These are phyloP conservation scores for Herminia tarsipennalis DNA, from an alignment of 2,888 invertebrate species.

Conservation along the genomic window DNA sequence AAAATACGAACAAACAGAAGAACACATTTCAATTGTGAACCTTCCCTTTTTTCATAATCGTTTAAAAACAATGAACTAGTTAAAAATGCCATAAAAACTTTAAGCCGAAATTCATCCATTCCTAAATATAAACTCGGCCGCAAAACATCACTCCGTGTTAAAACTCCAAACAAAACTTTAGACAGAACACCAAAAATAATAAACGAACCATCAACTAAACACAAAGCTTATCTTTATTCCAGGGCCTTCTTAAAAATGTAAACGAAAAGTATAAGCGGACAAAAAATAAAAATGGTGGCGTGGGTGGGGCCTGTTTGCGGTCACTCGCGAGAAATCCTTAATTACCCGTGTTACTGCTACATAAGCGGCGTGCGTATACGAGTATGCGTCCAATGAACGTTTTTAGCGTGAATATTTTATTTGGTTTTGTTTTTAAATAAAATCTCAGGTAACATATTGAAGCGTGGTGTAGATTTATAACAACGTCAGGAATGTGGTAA, in stretches of 20 bases:
- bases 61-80: too few relatives aligned
- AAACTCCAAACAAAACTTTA: conserved; percentile 2
- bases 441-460: conserved; percentile 1
- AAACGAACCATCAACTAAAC: conserved; percentile 13
- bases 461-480: too few relatives aligned
- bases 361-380: background rate
- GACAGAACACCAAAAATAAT: conserved; percentile 4
- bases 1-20: too few relatives aligned
- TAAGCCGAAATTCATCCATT: too few relatives aligned
- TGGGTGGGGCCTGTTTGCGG: conserved; percentile 18
- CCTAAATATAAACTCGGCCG: background rate
- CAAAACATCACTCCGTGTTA: background rate
- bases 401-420: conserved; percentile 21
- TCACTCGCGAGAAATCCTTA: conserved; percentile 27
- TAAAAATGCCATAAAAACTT: background rate
- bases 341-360: conserved; percentile 30
- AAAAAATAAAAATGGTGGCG: conserved; percentile 21
- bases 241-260: conserved; percentile 37
- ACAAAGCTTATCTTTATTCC: conserved; percentile 33
- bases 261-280: conserved; percentile 19
- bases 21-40: too few relatives aligned
- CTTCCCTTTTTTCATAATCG: too few relatives aligned
- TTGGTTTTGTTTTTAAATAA: conserved; percentile 8
- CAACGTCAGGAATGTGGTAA: too few relatives aligned
- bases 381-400: conserved; percentile 3